phyloP scores from a whole-genome alignment of 2,797 vertebrate species.

The Dendrocincla tyrannina region DNA sequence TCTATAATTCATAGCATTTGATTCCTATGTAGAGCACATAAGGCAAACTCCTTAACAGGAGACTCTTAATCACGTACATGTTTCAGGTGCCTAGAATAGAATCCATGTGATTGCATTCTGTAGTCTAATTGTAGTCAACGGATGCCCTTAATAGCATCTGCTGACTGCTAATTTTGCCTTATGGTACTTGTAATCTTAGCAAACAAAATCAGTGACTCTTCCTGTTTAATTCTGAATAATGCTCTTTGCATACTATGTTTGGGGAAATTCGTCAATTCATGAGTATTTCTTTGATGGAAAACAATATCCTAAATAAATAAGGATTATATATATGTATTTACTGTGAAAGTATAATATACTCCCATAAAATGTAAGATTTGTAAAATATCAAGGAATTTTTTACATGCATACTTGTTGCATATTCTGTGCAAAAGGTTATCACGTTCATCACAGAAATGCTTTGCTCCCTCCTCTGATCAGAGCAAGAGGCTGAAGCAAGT shows the following conservation, averaged over 20 bases:
- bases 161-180: conserved; percentile 43
- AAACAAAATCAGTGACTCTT: conserved; percentile 48
- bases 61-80: not conserved
- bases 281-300: not conserved
- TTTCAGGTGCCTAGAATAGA: not conserved
- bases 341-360: not conserved
- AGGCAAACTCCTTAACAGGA: not conserved
- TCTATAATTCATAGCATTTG: not conserved
- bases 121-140: conserved; percentile 1
- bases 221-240: conserved; percentile 42
- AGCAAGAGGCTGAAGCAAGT: not conserved
- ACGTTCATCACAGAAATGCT: not conserved
- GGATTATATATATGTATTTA: not conserved
- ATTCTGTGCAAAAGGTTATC: not conserved
- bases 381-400: not conserved
- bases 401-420: not conserved
- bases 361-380: not conserved
- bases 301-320: not conserved
- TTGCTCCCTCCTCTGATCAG: not conserved
- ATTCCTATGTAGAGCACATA: not conserved
- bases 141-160: conserved; percentile 22
- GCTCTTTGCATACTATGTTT: not conserved
- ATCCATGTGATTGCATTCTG: conserved; percentile 14
- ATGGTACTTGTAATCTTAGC: not conserved
- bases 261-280: not conserved